phyloP scores from a whole-genome alignment of 2,888 invertebrate genomes.

The Caenorhabditis imperialis region DNA sequence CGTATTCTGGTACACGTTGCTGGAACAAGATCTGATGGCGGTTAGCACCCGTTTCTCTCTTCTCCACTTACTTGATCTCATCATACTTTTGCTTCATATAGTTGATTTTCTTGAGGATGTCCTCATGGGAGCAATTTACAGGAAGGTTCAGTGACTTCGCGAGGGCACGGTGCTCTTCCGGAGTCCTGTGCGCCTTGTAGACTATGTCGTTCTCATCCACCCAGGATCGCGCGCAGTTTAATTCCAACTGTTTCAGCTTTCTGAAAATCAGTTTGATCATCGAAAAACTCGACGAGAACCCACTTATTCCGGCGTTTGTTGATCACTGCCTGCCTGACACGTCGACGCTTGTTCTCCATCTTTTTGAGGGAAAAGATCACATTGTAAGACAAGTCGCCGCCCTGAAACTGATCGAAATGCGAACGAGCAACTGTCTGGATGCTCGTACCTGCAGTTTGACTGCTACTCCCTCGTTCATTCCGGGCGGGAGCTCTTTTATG shows the following conservation, averaged over 20 bases:
- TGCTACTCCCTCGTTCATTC: constrained; percentile 17
- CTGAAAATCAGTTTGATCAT: constrained; percentile 2
- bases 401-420: background rate
- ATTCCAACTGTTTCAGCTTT: constrained; percentile 8
- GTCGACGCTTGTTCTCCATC: constrained; percentile 11
- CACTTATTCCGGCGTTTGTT: constrained; percentile 10
- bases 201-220: constrained; percentile 2
- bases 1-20: constrained; percentile 18
- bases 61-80: constrained; percentile 19
- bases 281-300: background rate
- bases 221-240: background rate
- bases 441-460: constrained; percentile 15
- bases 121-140: constrained; percentile 4
- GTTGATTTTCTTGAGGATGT: constrained; percentile 11
- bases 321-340: constrained; percentile 1
- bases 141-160: constrained; percentile 10
- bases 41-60: background rate
- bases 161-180: constrained; percentile 7
- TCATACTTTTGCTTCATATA: constrained; percentile 20
- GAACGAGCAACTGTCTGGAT: background rate
- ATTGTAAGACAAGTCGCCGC: background rate
- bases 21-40: constrained; percentile 19
- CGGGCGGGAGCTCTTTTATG: background rate
- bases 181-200: background rate
- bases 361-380: constrained; percentile 20